phyloP scores from a whole-genome alignment of 2,113 vertebrate genomes.

The Peromyscus maniculatus region DNA sequence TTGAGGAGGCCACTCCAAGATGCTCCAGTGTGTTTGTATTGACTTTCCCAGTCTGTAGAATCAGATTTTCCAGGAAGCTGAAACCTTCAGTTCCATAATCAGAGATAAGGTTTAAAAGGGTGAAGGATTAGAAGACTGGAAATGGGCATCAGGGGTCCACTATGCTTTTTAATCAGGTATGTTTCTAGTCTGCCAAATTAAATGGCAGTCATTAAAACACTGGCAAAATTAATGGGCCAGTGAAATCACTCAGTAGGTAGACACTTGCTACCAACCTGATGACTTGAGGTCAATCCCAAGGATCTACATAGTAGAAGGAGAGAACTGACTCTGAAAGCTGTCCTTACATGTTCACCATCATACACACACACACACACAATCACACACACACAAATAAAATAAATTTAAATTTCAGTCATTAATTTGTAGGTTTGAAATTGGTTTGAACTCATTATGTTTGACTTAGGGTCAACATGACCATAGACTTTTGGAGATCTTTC shows the following conservation, averaged over 20 bases:
- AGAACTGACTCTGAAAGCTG: background rate
- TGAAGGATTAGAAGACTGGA: background rate
- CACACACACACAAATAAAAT: background rate
- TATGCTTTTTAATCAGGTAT: slow-evolving; percentile 10
- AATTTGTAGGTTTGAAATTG: slow-evolving; percentile 26
- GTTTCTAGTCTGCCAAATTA: slow-evolving; percentile 56
- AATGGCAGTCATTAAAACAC: slow-evolving; percentile 41
- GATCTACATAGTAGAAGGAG: too few relatives aligned
- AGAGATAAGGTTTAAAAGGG: background rate
- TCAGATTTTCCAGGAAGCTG: background rate
- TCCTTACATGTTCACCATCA: background rate
- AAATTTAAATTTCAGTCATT: slow-evolving; percentile 54
- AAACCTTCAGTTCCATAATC: slow-evolving; percentile 7
- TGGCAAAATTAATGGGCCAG: background rate
- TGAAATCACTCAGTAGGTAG: background rate
- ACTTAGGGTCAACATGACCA: background rate
- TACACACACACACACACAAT: background rate
- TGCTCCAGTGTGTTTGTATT: background rate
- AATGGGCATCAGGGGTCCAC: background rate
- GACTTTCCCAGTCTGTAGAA: background rate
- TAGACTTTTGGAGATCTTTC: background rate
- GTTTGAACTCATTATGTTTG: slow-evolving; percentile 32
- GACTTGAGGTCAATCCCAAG: background rate
- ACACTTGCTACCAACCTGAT: background rate
- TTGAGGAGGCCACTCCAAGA: background rate